Evolutionary conservation across 2,888 invertebrate species (phyloP).

Genomic region (Apantesis nais): DNA sequence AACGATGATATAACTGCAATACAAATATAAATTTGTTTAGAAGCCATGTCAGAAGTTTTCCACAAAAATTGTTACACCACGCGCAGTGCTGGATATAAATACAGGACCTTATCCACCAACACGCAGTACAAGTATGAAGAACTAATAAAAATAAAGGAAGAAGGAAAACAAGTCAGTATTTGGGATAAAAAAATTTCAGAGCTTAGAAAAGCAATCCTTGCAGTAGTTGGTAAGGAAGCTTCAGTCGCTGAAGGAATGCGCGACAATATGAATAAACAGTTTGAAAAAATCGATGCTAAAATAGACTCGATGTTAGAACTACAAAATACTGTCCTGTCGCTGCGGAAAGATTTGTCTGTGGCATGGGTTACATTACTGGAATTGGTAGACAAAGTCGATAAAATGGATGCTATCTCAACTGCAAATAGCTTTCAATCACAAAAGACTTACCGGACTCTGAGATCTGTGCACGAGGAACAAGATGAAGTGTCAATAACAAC

Average conservation of each 20-base stretch:
- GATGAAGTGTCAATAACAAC: background rate
- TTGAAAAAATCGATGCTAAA: slow-evolving; percentile 64
- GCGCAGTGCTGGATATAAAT: slow-evolving; percentile 73
- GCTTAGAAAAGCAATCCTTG: slow-evolving; percentile 61
- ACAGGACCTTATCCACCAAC: slow-evolving; percentile 73
- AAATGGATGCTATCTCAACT: slow-evolving; percentile 48
- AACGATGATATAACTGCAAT: background rate
- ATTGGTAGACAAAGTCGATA: slow-evolving; percentile 59
- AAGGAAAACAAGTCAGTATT: slow-evolving; percentile 52
- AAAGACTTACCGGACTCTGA: slow-evolving; percentile 41
- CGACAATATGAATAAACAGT: slow-evolving; percentile 58
- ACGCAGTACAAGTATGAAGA: slow-evolving; percentile 50
- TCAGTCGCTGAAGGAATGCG: slow-evolving; percentile 56
- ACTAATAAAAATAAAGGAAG: slow-evolving; percentile 15
- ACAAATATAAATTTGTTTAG: background rate
- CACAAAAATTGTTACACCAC: slow-evolving; percentile 73
- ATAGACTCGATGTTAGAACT: slow-evolving; percentile 67
- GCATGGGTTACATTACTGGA: slow-evolving; percentile 54
- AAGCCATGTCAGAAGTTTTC: slow-evolving; percentile 66
- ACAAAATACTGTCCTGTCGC: slow-evolving; percentile 55
- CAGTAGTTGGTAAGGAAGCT: slow-evolving; percentile 61
- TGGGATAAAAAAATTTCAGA: slow-evolving; percentile 69
- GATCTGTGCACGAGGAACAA: background rate
- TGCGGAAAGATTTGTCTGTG: slow-evolving; percentile 56
- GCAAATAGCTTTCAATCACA: slow-evolving; percentile 49